Evolutionary conservation across 2,888 invertebrate species (phyloP), one percentile per base, ranked within the genome.

Genomic region (Diaphora mendica): DNA sequence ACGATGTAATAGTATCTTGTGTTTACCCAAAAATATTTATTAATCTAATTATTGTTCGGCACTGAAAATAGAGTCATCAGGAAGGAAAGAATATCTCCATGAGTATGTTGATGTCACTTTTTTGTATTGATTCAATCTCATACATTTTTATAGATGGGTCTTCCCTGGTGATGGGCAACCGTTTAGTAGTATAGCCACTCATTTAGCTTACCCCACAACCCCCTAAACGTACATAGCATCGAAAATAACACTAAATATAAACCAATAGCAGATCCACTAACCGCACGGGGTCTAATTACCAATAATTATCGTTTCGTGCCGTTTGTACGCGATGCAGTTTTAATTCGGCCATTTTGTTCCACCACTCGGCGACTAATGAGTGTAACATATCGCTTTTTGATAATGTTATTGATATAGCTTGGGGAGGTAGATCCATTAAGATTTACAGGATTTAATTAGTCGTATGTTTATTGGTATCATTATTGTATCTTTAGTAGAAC

Each of bases 381-480:
- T 89, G 91, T 90, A 90, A 91, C 90, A 84, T 90, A 93, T 93
- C 87, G 91, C 88, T 90, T 92, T 93, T 93, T 93, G 93, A 93
- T 93, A 91, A 91, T 91, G 89, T 89, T 91, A 91, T 91, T 91
- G 91, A 91, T 91, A 91, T 88, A 85, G 86, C 84, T 81, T 78
- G 81, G 74, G 72, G 68, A 48, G 82, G 75, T 80, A 73, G 77
- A 79, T 79, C 79, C 77, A 72, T 77, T 81, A 85, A 81, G 81
- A 80, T 82, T 82, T 80, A 76, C 71, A 11, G 62, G 75, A 76
- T 80, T 82, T 76, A 80, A 82, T 83, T 84, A 77, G 23, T 70
- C 13, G 26, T 9, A 48, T 23, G 4, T 35, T 48, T 51, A 30
- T 44, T 30, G 11, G 30, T 67, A 30, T 44, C 11, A 39, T 44